A percentile compares a stretch with the other conserved stretches of the same genome.
Evolutionary conservation across 2,888 invertebrate genomes (phyloP).

Genomic region (Acrocyrtus sp.): DNA sequence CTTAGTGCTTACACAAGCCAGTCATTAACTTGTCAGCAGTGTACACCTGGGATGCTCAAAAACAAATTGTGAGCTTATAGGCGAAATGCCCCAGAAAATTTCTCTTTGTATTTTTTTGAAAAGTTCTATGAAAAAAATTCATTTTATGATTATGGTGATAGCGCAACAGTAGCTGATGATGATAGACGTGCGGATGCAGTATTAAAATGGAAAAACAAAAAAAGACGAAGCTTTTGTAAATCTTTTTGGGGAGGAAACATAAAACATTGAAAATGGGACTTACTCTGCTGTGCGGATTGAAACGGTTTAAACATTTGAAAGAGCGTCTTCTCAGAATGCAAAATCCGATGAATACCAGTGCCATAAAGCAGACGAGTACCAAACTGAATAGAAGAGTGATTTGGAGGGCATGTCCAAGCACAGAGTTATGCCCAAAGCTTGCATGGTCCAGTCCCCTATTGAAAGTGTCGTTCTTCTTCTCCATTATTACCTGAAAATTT

Average conservation of each 20-base stretch:
- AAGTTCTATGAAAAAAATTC: too few relatives aligned
- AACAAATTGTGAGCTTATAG: too few relatives aligned
- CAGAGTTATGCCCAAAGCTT: background rate
- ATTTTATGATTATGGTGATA: too few relatives aligned
- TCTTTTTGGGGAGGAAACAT: too few relatives aligned
- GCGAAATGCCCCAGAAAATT: too few relatives aligned
- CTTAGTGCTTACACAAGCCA: too few relatives aligned
- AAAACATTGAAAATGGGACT: too few relatives aligned
- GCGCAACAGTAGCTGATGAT: too few relatives aligned
- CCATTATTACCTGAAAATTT: slow-evolving; percentile 24
- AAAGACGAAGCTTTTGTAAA: too few relatives aligned
- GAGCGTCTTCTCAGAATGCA: slow-evolving; percentile 35
- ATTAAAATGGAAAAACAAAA: too few relatives aligned
- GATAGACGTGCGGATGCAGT: too few relatives aligned
- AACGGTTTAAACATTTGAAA: slow-evolving; percentile 27
- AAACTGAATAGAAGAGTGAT: slow-evolving; percentile 21
- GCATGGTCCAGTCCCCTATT: background rate
- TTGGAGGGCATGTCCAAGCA: slow-evolving; percentile 22
- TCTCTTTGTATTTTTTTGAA: too few relatives aligned
- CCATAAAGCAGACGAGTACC: slow-evolving; percentile 22
- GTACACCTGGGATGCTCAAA: slow-evolving; percentile 22
- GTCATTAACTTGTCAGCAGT: slow-evolving; percentile 24
- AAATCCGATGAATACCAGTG: slow-evolving; percentile 23
- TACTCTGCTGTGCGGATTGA: slow-evolving; percentile 24
- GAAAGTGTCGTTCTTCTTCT: slow-evolving; percentile 13